Base-by-base conservation (phyloP, 2,888 invertebrate species). In the Latrodectus elegans region DNA sequence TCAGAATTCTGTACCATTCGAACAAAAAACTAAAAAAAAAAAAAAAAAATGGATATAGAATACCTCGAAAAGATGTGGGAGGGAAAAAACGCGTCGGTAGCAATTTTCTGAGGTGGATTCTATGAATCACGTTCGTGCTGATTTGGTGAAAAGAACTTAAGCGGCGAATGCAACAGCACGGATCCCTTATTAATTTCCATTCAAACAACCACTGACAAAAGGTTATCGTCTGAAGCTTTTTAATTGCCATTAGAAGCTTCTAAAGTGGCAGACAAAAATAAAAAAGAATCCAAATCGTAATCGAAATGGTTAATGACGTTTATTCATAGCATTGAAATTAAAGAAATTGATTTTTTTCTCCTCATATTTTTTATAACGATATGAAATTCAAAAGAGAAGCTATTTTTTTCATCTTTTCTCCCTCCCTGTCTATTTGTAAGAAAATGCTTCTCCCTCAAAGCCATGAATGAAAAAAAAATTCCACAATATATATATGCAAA, bases 291-390 rank as follows among this genome's bases (percentile, higher is more conserved):
- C 17, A 38, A 80, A 75, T 75, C 53, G 86, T 73, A 87, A 81
- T 81, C 72, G 77, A 80, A 73, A 64, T 75, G 76, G 70, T 87
- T 87, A 82, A 87, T 76, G 81, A 87, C 81, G 86, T 87, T 87
- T 87, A 87, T 81, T 87, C 81, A 87, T 72, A 76, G 80, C 72
- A 87, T 81, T 87, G 77, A 87, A 87, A 77, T 81, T 87, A 79
- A 79, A 53, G 64, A 38, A 67, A 52, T 53, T 12, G 38, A 11
- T 72, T 65, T 73, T 77, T 79, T 79, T 68, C 64, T 80, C 55
- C 70, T 68, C 22, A 51, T 53, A 74, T 67, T 72, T 85, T 79
- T 79, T 84, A 73, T 85, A 78, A 74, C 79, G 68, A 73, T 67
- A 38, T 26, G 70, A n/a, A 65, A 77, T 81, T 81, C 68, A 77